phyloP scores from a whole-genome alignment of 2,888 invertebrate genomes.

The Morinoia aosen region DNA sequence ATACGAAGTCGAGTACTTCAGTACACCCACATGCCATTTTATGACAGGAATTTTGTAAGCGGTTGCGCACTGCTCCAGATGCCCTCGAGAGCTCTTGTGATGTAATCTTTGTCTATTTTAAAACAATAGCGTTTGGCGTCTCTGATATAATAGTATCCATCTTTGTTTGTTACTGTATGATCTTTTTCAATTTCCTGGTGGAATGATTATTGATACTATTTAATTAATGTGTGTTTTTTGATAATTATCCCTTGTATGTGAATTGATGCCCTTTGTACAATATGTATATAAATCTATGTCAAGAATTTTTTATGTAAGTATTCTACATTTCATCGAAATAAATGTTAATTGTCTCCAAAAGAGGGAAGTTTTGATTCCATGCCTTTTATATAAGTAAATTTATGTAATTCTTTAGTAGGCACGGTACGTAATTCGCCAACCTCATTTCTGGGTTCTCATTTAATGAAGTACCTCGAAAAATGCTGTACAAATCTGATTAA shows the following conservation, averaged over 20 bases:
- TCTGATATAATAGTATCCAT: neutral
- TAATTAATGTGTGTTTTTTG: slow-evolving; percentile 2
- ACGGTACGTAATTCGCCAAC: neutral
- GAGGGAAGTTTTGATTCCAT: neutral
- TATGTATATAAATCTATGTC: slow-evolving; percentile 46
- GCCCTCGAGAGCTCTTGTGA: neutral
- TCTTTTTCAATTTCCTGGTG: neutral
- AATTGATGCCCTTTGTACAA: slow-evolving; percentile 40
- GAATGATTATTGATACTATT: neutral
- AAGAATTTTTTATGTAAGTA: slow-evolving; percentile 52
- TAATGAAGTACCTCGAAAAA: neutral
- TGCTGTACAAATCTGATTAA: neutral
- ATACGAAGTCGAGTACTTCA: neutral
- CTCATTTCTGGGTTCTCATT: neutral
- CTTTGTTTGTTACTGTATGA: neutral
- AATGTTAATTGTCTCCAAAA: slow-evolving; percentile 50
- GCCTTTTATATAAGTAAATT: neutral
- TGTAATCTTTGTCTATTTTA: neutral
- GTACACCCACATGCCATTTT: neutral
- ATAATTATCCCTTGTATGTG: slow-evolving; percentile 14
- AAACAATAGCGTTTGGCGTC: neutral
- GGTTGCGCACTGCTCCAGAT: neutral
- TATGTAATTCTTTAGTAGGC: neutral
- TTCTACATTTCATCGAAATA: slow-evolving; percentile 53
- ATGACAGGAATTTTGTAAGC: neutral